Conservation (phyloP, 2,888 invertebrate species). For the Amblyteles armatorius region DNA sequence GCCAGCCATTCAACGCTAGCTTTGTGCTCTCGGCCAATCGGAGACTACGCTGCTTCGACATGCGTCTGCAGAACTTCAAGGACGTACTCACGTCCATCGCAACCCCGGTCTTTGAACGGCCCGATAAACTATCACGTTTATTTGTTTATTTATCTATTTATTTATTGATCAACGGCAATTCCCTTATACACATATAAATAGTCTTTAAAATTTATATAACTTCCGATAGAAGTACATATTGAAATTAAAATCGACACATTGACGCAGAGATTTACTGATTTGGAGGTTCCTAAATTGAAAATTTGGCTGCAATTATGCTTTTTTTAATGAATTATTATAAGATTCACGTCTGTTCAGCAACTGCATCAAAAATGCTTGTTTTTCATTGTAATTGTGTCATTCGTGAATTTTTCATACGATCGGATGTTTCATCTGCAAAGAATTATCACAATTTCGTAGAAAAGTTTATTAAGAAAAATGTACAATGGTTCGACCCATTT, state of each 20-base stretch:
- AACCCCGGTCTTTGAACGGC: not conserved
- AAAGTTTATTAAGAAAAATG: not conserved
- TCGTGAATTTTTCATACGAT: not conserved
- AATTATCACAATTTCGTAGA: not conserved
- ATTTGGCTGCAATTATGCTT: not conserved
- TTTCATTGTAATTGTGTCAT: not conserved
- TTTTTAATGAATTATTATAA: not conserved
- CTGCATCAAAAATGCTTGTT: not conserved
- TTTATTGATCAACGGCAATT: too few relatives aligned
- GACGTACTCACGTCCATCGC: not conserved
- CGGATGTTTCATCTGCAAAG: not conserved
- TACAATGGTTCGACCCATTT: not conserved
- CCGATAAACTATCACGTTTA: not conserved
- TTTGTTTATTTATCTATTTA: too few relatives aligned
- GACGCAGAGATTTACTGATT: too few relatives aligned
- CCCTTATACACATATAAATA: too few relatives aligned
- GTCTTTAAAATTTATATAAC: too few relatives aligned
- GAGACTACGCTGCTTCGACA: not conserved
- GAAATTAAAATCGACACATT: too few relatives aligned
- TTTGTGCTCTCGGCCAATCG: slow-evolving; percentile 45
- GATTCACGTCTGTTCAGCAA: not conserved
- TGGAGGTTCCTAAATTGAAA: not conserved
- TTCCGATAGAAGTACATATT: too few relatives aligned
- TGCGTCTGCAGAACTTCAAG: slow-evolving; percentile 16
- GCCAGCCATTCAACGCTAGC: slow-evolving; percentile 42